Evolutionary conservation across 2,113 vertebrate genomes (phyloP).

Genomic region (Thomomys bottae): DNA sequence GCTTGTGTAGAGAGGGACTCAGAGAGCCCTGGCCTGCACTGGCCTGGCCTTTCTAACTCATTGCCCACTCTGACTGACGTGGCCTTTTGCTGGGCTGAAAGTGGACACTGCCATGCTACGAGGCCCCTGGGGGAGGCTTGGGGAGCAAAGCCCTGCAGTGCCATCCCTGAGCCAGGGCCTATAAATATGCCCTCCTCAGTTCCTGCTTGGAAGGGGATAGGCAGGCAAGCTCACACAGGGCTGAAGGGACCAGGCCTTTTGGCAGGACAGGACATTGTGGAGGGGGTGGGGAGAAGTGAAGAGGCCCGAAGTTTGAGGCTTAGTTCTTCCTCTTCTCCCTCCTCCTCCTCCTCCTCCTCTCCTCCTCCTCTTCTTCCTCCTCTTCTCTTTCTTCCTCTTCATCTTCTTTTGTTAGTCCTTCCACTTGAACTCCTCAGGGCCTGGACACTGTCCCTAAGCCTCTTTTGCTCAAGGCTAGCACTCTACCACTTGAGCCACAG

Average conservation of each 20-base stretch:
- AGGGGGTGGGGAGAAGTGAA: not conserved
- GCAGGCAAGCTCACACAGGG: not conserved
- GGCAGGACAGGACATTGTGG: not conserved
- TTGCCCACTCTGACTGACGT: constrained; percentile 46
- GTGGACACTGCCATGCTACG: constrained; percentile 51
- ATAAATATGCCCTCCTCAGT: constrained; percentile 65
- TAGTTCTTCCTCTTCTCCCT: not conserved
- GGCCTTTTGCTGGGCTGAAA: constrained; percentile 73
- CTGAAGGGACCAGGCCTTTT: not conserved
- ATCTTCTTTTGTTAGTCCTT: too few relatives aligned
- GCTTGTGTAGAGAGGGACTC: not conserved
- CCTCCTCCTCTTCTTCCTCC: too few relatives aligned
- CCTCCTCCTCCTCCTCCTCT: too few relatives aligned
- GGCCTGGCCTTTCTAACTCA: constrained; percentile 3
- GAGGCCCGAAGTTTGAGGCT: not conserved
- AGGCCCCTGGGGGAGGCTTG: constrained; percentile 60
- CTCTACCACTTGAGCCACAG: too few relatives aligned
- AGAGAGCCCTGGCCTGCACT: not conserved
- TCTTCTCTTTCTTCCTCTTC: too few relatives aligned
- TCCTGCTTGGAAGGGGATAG: not conserved
- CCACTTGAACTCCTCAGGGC: too few relatives aligned
- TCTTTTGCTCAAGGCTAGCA: too few relatives aligned
- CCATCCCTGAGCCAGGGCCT: constrained; percentile 62
- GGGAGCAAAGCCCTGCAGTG: constrained; percentile 6
- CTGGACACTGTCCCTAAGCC: too few relatives aligned